Conservation (phyloP, 2,113 vertebrate genomes). For the Xiphophorus couchianus region DNA sequence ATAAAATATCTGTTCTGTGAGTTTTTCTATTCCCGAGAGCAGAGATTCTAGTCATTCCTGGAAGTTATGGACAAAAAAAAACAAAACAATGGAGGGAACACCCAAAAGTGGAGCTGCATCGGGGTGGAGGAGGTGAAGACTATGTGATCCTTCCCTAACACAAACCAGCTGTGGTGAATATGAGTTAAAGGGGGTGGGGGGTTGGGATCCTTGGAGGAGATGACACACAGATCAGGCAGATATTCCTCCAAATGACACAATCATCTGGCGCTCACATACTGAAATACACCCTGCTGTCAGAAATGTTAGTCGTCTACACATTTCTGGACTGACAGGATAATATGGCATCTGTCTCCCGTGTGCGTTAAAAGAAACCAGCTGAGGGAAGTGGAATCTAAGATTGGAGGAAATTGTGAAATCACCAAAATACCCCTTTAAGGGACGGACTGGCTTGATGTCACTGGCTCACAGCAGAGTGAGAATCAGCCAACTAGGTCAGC, state of each 20-base stretch:
- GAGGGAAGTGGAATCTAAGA: slow-evolving; percentile 34
- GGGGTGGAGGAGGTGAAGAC: slow-evolving; percentile 78
- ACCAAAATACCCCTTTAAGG: slow-evolving; percentile 56
- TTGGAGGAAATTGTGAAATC: slow-evolving; percentile 53
- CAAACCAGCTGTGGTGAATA: slow-evolving; percentile 74
- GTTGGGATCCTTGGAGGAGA: slow-evolving; percentile 46
- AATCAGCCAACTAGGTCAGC: slow-evolving; percentile 66
- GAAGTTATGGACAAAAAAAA: slow-evolving; percentile 71
- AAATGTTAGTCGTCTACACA: slow-evolving; percentile 22
- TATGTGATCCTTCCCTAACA: slow-evolving; percentile 76
- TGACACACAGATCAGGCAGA: slow-evolving; percentile 52
- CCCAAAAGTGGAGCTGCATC: slow-evolving; percentile 74
- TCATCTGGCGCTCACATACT: slow-evolving; percentile 49
- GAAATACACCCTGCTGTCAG: slow-evolving; percentile 53
- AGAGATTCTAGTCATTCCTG: slow-evolving; percentile 71
- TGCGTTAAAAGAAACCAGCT: slow-evolving; percentile 46
- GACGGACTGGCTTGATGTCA: slow-evolving; percentile 22
- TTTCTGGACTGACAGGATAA: slow-evolving; percentile 26
- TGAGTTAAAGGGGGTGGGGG: slow-evolving; percentile 31
- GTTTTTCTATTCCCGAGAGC: slow-evolving; percentile 49
- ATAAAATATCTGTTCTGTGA: slow-evolving; percentile 27
- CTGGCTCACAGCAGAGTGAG: slow-evolving; percentile 39
- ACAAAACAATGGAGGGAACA: slow-evolving; percentile 79
- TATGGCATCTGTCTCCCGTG: neutral
- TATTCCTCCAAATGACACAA: slow-evolving; percentile 60